Conservation (phyloP, 2,113 vertebrate species). For the Motacilla alba region DNA sequence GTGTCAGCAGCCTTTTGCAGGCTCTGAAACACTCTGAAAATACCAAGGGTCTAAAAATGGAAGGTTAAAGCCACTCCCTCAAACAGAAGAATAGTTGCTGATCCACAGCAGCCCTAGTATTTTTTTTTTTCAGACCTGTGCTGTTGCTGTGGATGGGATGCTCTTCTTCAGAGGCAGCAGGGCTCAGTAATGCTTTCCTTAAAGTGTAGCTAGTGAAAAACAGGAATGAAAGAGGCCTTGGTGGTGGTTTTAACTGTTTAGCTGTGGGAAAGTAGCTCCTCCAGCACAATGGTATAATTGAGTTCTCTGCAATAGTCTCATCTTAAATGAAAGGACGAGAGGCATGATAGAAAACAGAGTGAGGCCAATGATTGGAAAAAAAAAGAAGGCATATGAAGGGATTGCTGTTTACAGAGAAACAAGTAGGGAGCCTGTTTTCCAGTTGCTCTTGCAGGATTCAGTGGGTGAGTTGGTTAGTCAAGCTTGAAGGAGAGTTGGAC, state of each 20-base stretch:
- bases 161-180: not conserved
- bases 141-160: not conserved
- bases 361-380: not conserved
- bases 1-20: not conserved
- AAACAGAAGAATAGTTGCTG: not conserved
- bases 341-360: not conserved
- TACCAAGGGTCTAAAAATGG: not conserved
- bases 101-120: not conserved
- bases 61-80: not conserved
- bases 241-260: not conserved
- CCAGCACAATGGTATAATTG: not conserved
- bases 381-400: not conserved
- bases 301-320: not conserved
- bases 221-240: not conserved
- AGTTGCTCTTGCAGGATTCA: not conserved
- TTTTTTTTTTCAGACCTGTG: not conserved
- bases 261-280: not conserved
- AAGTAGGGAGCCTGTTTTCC: not conserved
- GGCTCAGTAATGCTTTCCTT: not conserved
- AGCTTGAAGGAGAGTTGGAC: slow-evolving; percentile 26
- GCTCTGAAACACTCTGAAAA: not conserved
- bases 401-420: not conserved
- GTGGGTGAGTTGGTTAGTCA: not conserved
- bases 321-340: not conserved
- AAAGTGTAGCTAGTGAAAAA: not conserved